Evolutionary conservation across 2,113 vertebrate genomes (phyloP), one percentile per base, ranked within the genome.

Genomic region (Heterotilapia buettikoferi): DNA sequence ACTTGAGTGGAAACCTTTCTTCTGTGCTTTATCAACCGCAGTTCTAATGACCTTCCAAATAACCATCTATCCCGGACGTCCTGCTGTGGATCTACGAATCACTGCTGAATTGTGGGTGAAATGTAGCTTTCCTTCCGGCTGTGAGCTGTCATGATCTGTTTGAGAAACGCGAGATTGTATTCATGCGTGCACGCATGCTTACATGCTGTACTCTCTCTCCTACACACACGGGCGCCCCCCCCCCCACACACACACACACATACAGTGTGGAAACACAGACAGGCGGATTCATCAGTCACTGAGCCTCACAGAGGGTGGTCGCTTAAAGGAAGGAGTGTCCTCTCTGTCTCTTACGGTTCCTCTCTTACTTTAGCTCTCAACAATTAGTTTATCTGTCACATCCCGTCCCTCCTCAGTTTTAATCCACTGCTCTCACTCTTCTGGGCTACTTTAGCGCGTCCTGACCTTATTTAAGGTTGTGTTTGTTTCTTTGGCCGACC

Each of bases 131-230:
- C 56, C 78, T 94, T 95, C 95, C 59, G 82, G 92, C 94, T 95
- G 94, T 91, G 95, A 93, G 93, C 95, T 95, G 95, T 95, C 95
- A 95, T 68, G 92, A 95, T 92, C 84, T 88, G 90, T 95, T 96
- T 94, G 92, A 91, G 91, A 29, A 88, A 91, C 88, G 78, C 13
- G 8, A 91, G 84, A 90, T 88, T 89, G 91, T 92, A 84, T 84
- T 93, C 93, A 94, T 89, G 93, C 86, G 56, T 94, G 90, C 84
- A 80, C 91, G 85, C 84, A 89, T 88, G 81, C 90, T 87, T 90
- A 88, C 87, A 83, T 83, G 57, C 43, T 36, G 83, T 5, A n/a
- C 3, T 29, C 53, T 82, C 81, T 54, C 57, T 81, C 14, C 12
- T 59, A 36, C 79, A 36, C 33, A 40, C 71, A 84, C 26, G 12